phyloP scores from a whole-genome alignment of 1,140 invertebrate genomes.

The Theocolax elegans region DNA sequence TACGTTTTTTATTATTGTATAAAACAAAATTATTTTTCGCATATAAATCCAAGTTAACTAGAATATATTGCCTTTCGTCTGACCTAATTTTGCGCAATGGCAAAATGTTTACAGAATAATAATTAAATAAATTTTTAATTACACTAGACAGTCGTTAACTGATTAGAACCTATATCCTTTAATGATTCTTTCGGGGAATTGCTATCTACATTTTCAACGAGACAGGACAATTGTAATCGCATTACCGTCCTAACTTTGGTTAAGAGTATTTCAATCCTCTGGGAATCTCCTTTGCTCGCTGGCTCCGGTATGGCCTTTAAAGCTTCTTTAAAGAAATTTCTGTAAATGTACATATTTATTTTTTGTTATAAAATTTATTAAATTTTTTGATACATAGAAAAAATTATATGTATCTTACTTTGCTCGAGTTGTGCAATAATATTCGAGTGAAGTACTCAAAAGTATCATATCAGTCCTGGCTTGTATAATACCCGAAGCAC shows the following conservation, averaged over 20 bases:
- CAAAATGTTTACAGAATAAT: constrained; percentile 5
- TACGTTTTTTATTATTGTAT: background rate
- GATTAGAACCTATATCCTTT: background rate
- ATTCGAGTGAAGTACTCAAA: constrained; percentile 68
- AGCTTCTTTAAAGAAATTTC: constrained; percentile 72
- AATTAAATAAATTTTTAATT: constrained; percentile 11
- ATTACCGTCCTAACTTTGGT: constrained; percentile 59
- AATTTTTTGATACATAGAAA: background rate
- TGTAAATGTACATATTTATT: constrained; percentile 46
- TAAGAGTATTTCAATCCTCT: constrained; percentile 58
- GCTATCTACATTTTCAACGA: constrained; percentile 47
- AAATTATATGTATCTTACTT: constrained; percentile 59
- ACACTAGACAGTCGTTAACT: constrained; percentile 19
- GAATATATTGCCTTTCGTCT: constrained; percentile 20
- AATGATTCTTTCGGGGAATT: constrained; percentile 10
- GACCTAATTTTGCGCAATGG: constrained; percentile 12
- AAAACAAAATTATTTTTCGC: background rate
- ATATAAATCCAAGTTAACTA: constrained; percentile 28
- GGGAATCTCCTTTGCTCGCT: constrained; percentile 60
- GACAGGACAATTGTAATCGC: constrained; percentile 62
- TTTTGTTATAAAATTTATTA: background rate
- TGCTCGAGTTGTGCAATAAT: constrained; percentile 70
- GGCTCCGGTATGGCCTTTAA: constrained; percentile 71
- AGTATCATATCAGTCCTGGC: constrained; percentile 73
- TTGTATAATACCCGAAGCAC: constrained; percentile 75